Evolutionary conservation across 1,140 invertebrate species (phyloP).

Genomic region (Ceratina calcarata): DNA sequence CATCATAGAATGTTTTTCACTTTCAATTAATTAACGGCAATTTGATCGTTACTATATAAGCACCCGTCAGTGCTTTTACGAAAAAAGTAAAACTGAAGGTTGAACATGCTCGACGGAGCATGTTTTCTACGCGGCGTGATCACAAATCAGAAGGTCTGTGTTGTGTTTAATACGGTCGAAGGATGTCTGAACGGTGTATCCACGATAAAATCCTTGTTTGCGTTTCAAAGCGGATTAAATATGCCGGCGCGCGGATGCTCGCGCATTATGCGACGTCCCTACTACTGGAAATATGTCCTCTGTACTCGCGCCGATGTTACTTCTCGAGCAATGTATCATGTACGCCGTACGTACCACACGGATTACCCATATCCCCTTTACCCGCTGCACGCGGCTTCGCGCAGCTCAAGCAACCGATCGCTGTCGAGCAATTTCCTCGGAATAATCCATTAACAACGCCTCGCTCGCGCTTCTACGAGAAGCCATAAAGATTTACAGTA

Average conservation of each 20-base stretch:
- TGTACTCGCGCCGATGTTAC: not conserved
- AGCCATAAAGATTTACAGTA: too few species aligned
- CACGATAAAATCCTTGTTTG: constrained; percentile 46
- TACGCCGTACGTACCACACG: not conserved
- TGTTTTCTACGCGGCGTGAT: not conserved
- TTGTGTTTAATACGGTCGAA: constrained; percentile 19
- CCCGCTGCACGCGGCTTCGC: not conserved
- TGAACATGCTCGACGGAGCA: too few species aligned
- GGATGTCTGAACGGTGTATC: constrained; percentile 26
- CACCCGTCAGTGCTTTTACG: too few species aligned
- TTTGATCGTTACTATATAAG: too few species aligned
- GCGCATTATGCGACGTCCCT: not conserved
- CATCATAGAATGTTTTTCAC: too few species aligned
- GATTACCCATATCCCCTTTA: constrained; percentile 27
- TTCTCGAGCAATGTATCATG: constrained; percentile 21
- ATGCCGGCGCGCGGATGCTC: not conserved
- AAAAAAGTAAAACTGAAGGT: too few species aligned
- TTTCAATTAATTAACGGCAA: too few species aligned
- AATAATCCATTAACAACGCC: constrained; percentile 22
- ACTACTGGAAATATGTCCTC: constrained; percentile 21
- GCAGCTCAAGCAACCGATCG: constrained; percentile 2
- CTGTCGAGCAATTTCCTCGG: constrained; percentile 13
- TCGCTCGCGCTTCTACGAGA: not conserved
- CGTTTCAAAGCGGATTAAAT: constrained; percentile 44
- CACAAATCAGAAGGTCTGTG: not conserved